These are phyloP conservation scores for Diorhabda carinulata DNA, from an alignment of 1,140 invertebrate species.

Conservation along the genomic window DNA sequence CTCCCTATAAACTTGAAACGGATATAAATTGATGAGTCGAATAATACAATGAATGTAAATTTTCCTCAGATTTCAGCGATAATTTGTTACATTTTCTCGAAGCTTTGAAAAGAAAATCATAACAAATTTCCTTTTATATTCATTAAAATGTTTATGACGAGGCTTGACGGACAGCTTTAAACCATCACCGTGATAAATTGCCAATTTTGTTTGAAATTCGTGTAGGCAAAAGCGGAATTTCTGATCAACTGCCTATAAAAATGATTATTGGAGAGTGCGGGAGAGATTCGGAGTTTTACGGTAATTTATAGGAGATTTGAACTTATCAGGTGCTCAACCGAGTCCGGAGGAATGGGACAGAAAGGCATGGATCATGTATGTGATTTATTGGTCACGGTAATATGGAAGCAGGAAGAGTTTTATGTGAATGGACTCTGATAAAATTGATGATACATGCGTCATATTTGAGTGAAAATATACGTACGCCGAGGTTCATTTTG, in stretches of 20 bases:
- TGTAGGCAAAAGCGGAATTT: neutral
- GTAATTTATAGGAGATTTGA: conserved; percentile 1
- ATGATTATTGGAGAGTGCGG: conserved; percentile 1
- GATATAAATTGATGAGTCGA: too few relatives aligned
- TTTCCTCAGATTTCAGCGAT: too few relatives aligned
- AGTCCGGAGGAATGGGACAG: neutral
- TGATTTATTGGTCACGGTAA: neutral
- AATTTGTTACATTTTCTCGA: too few relatives aligned
- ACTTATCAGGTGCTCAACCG: conserved; percentile 1
- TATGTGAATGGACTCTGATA: neutral
- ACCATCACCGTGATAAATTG: neutral
- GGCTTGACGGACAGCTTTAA: too few relatives aligned
- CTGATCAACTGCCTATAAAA: neutral
- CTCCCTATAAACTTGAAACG: too few relatives aligned
- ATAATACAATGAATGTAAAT: too few relatives aligned
- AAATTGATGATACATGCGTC: neutral
- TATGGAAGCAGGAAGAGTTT: neutral
- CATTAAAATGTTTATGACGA: too few relatives aligned
- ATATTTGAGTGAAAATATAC: too few relatives aligned
- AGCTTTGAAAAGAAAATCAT: too few relatives aligned
- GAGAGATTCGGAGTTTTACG: neutral
- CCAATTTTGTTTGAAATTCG: neutral
- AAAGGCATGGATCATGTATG: neutral
- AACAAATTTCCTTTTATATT: too few relatives aligned
- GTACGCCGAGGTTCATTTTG: too few relatives aligned